Percentiles rank a stretch among this genome's conserved stretches.
phyloP scores from a whole-genome alignment of 2,888 invertebrate genomes.

The Erynnis tages region DNA sequence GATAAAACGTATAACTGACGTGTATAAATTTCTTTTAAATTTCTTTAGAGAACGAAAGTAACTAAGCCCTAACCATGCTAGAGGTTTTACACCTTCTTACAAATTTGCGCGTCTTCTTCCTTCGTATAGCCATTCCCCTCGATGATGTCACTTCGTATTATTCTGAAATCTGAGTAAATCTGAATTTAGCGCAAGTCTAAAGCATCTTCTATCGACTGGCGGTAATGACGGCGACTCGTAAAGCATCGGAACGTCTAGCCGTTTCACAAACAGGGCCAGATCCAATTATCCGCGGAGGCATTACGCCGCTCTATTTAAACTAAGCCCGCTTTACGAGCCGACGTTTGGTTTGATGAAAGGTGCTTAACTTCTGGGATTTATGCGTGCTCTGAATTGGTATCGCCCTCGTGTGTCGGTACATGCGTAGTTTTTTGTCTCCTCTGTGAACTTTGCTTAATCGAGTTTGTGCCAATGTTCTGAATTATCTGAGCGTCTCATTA shows the following conservation, averaged over 20 bases:
- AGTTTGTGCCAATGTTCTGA: no score
- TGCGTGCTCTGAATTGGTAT: neutral
- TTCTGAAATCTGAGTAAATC: no score
- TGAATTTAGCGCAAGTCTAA: neutral
- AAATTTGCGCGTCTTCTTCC: no score
- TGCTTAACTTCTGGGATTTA: slow-evolving; percentile 19
- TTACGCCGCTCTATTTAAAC: slow-evolving; percentile 25
- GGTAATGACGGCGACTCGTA: slow-evolving; percentile 12
- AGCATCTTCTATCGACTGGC: neutral
- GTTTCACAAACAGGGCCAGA: slow-evolving; percentile 11
- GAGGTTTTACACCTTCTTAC: no score
- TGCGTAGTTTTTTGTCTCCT: neutral
- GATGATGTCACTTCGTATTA: neutral
- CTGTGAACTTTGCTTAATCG: neutral
- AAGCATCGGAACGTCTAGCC: slow-evolving; percentile 8
- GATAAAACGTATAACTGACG: no score
- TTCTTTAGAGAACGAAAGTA: no score
- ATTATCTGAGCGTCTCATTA: no score
- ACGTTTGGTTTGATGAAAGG: slow-evolving; percentile 22
- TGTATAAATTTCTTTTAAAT: no score
- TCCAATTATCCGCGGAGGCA: slow-evolving; percentile 23
- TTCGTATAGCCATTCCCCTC: no score
- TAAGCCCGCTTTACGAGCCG: slow-evolving; percentile 23
- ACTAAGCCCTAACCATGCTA: no score
- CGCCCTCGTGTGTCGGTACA: no score